Evolutionary conservation across 64 coral and sea anemone genomes (phyloP), one percentile per base, ranked within the genome.

Genomic region (Platygyra sinensis): DNA sequence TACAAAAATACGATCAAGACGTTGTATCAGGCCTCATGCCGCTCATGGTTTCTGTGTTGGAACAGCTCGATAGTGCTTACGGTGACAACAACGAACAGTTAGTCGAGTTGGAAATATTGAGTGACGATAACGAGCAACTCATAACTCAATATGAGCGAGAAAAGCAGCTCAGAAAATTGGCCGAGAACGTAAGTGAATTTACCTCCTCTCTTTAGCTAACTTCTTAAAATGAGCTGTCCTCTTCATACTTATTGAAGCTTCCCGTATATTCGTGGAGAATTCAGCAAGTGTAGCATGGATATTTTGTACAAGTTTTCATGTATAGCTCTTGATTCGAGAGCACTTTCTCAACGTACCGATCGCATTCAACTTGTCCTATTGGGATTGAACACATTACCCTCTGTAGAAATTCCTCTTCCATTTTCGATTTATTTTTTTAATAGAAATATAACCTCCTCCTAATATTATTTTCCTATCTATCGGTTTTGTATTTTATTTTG

Each of bases 11-110:
- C 52, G 97, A 95, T 62, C 97, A 99, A 82, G 97, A 99, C 28
- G 97, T 96, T 73, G 97, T 99, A 0, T 96, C 97, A 54, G 97
- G 97, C 72, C 89, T 99, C 67, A 99, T 99, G 97, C 97, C 97
- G 24, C 91, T 99, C 79, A 99, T 99, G 89, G 97, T 99, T 5
- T 99, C 97, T 50, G 97, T 99, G 16, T 88, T 99, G 36, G 97
- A 99, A 89, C 97, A 99, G 60, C 91, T 99, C 6, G 97, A 99
- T 28, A 93, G 91, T 63, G 97, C 97, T 59, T 99, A 99, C 62
- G 88, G 91, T 8, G 97, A 99, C 87, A 99, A 99, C 72, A 96
- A 99, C 67, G 97, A 99, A 52, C 97, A 99, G 87, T 77, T 96
- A 19, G 86, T 99, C 3, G 97, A 99, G 60, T 84, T 99, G 2